These are phyloP conservation scores for Ascidia mentula DNA, from an alignment of 23 tunicate genomes.

Conservation along the genomic window DNA sequence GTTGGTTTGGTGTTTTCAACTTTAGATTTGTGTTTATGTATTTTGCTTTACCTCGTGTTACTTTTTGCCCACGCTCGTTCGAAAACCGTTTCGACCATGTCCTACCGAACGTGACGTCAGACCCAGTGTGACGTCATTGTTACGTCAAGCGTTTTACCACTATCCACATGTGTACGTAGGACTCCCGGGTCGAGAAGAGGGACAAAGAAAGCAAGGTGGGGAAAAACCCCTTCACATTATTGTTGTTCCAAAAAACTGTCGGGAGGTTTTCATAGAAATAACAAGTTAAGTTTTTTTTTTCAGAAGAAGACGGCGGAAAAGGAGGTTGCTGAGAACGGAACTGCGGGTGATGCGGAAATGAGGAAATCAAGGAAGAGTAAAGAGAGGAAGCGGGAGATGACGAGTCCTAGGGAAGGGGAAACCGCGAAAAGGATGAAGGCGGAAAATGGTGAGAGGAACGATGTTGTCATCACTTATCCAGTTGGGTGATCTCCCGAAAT, in stretches of 20 bases:
- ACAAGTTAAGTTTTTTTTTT: not conserved
- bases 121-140: not conserved
- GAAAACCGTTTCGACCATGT: not conserved
- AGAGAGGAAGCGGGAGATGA: slow-evolving; percentile 51
- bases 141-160: not conserved
- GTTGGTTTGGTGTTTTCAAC: slow-evolving; percentile 1
- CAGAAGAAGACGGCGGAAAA: slow-evolving; percentile 16
- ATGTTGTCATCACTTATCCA: too few species aligned
- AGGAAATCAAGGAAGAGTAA: slow-evolving; percentile 20
- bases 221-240: not conserved
- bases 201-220: slow-evolving; percentile 50
- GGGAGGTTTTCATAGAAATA: not conserved
- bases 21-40: not conserved
- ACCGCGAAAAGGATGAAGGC: slow-evolving; percentile 22
- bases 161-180: slow-evolving; percentile 39
- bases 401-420: slow-evolving; percentile 42
- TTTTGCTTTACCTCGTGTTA: not conserved
- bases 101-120: not conserved
- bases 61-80: not conserved
- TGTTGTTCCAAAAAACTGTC: not conserved
- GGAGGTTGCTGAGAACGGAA: slow-evolving; percentile 40
- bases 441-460: slow-evolving; percentile 31
- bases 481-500: too few species aligned
- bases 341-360: slow-evolving; percentile 31
- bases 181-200: slow-evolving; percentile 40